Evolutionary conservation across 2,113 vertebrate genomes (phyloP).

Genomic region (Apeltes quadracus): DNA sequence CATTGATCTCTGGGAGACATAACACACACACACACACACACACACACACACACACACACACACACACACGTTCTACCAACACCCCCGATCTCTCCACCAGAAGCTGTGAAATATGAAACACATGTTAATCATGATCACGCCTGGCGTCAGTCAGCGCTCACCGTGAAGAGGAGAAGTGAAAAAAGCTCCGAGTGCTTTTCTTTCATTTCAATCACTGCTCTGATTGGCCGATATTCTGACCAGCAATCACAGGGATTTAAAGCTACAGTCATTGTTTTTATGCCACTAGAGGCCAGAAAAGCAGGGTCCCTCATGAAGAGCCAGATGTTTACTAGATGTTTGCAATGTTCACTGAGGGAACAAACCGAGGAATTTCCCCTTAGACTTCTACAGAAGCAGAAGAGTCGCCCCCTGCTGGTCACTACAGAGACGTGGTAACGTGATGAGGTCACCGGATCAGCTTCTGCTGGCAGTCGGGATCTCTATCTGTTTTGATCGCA

Average conservation of each 20-base stretch:
- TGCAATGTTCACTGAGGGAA: too few species aligned
- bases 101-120: conserved; percentile 65
- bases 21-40: conserved; percentile 46
- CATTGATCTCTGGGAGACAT: conserved; percentile 69
- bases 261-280: background rate
- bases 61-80: conserved; percentile 35
- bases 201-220: background rate
- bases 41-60: conserved; percentile 35
- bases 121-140: conserved; percentile 60
- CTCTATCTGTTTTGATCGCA: too few species aligned
- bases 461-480: too few species aligned
- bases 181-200: conserved; percentile 9
- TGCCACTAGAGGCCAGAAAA: too few species aligned
- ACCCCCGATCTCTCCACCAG: conserved; percentile 44
- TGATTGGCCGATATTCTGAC: conserved; percentile 13
- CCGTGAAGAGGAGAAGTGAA: conserved; percentile 16
- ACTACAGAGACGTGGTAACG: too few species aligned
- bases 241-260: conserved; percentile 17
- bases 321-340: too few species aligned
- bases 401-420: too few species aligned
- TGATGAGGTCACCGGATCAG: too few species aligned
- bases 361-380: too few species aligned
- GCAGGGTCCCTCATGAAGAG: background rate
- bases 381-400: too few species aligned
- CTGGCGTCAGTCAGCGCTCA: conserved; percentile 44